Percentiles rank a stretch among this genome's conserved stretches.
Conservation (phyloP, 2,113 vertebrate genomes). For the Phalacrocorax brasilianus region DNA sequence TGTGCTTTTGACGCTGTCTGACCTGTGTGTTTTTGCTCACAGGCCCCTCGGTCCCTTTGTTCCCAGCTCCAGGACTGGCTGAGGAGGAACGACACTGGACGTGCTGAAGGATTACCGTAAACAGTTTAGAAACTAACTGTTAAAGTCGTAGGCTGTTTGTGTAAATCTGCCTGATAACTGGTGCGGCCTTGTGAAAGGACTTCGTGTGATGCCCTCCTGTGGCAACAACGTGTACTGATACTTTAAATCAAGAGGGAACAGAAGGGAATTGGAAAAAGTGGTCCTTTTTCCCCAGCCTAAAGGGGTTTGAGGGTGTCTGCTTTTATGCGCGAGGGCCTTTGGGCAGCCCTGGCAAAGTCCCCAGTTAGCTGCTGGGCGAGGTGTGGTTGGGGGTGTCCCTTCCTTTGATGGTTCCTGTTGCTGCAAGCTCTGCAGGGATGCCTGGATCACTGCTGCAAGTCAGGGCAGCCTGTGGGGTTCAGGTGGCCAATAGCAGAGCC, state of each 20-base stretch:
- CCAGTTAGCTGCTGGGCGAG: neutral
- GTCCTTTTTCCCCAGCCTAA: neutral
- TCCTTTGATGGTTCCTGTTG: neutral
- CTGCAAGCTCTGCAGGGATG: neutral
- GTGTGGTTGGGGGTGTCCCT: fast-evolving
- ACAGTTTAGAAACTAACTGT: neutral
- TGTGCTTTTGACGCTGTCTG: neutral
- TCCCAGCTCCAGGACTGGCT: neutral
- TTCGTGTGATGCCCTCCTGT: constrained; percentile 27
- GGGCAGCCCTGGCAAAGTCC: neutral
- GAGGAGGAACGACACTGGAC: neutral
- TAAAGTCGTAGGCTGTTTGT: fast-evolving
- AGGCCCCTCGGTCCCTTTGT: neutral
- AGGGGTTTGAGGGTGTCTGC: neutral
- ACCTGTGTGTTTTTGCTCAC: neutral
- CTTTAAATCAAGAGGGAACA: neutral
- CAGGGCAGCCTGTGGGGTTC: neutral
- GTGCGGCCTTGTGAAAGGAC: neutral
- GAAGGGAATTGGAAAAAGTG: neutral
- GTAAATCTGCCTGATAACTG: neutral
- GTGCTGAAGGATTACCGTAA: neutral
- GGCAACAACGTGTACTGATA: neutral
- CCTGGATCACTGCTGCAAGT: neutral
- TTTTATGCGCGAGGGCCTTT: neutral
- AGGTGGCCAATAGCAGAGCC: neutral